Percentiles rank a stretch among this genome's conserved stretches.
These are phyloP conservation scores for Tigriopus japonicus DNA, from an alignment of 1,140 invertebrate species.

Conservation along the genomic window DNA sequence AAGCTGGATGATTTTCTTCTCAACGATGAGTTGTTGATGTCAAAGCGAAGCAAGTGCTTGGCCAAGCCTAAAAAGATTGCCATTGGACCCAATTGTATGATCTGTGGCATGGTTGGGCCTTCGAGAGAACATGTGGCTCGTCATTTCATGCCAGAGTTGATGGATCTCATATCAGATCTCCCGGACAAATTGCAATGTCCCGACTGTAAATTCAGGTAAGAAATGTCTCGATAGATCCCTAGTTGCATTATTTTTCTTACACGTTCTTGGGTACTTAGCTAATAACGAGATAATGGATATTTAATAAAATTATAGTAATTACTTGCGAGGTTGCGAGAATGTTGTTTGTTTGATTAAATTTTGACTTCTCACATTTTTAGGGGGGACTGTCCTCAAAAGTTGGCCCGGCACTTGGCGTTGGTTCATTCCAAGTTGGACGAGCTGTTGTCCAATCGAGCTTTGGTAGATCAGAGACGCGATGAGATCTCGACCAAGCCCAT, in stretches of 20 bases:
- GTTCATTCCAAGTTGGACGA: not conserved
- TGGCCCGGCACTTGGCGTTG: not conserved
- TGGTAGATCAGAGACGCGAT: not conserved
- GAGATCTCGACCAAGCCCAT: not conserved
- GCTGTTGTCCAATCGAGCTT: not conserved
- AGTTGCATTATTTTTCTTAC: no score
- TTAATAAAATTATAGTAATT: no score
- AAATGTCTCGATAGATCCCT: no score
- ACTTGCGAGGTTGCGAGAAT: no score
- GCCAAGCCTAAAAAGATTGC: not conserved
- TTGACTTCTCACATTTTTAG: not conserved
- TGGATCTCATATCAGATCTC: not conserved
- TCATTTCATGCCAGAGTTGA: not conserved
- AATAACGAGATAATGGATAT: no score
- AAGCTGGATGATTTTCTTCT: not conserved
- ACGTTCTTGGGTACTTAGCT: no score
- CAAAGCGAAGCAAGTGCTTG: not conserved
- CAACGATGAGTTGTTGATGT: not conserved
- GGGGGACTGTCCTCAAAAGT: not conserved
- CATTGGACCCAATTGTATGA: not conserved
- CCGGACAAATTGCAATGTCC: not conserved
- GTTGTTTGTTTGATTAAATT: no score
- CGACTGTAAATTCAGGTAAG: not conserved
- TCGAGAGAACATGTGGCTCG: not conserved
- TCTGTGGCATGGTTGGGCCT: not conserved